Base-by-base conservation (phyloP, 2,797 vertebrate genomes). In the Falco concolor region DNA sequence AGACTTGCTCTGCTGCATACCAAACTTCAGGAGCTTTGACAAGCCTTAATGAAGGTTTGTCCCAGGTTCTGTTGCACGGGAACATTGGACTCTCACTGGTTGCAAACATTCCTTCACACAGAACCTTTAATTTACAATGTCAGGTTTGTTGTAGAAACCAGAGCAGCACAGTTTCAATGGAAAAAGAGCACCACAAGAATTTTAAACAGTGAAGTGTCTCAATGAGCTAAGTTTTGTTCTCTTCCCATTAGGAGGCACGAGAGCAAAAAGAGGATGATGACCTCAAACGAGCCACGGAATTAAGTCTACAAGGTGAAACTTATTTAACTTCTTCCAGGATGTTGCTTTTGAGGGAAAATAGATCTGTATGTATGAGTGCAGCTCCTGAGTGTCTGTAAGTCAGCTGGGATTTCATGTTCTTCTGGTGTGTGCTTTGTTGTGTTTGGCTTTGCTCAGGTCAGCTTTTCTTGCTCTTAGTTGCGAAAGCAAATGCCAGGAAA, bases 221-320 rank as follows among this genome's bases (percentile, higher is more conserved):
- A 97, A 76, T 92, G 93, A 89, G 72, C 97, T 97, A 70, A 80
- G 91, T 96, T 96, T 97, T 94, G 23, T 96, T 96, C 93, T 98
- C 96, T 88, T 96, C 80, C 78, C 80, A 78, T 97, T 96, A 99
- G 99, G 99, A 99, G 95, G 99, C 99, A 64, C 98, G 99, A 93
- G 99, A 99, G 97, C 98, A 99, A 98, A 99, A 99, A 96, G 99
- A 99, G 95, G 99, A 99, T 54, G 99, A 99, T 91, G 99, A 99
- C 90, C 98, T 99, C 95, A 99, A 99, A 98, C 99, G 99, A 97
- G 99, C 99, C 72, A 99, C 99, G 2, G 99, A 99, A 97, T 98
- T 99, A 97, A 99, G 99, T 95, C 98, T 99, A 93, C 99, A 99
- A 99, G 99, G 99, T 99, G 96, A 97, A 96, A 82, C 49, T 91